Base-by-base conservation (phyloP, 2,113 vertebrate genomes). In the Pipa parva region DNA sequence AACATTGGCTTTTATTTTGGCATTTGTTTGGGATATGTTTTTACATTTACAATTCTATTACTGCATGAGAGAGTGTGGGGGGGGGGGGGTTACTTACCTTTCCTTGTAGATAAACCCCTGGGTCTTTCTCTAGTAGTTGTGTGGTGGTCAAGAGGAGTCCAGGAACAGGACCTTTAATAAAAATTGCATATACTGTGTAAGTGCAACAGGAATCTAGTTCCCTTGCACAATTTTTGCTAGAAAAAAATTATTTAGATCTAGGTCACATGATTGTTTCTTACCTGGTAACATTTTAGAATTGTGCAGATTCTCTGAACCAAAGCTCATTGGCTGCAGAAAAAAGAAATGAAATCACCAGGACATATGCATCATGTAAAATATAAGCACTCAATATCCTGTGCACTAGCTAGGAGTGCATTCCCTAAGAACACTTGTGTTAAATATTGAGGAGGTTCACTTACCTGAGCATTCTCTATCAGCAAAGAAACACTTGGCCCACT, bases 381-480 rank as follows among this genome's bases (percentile, higher is more conserved):
- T n/a, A n/a, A n/a, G n/a, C n/a, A n/a, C n/a, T n/a, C n/a, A n/a
- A n/a, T n/a, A n/a, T n/a, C n/a, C n/a, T n/a, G n/a, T n/a, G n/a
- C n/a, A n/a, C n/a, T n/a, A n/a, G n/a, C n/a, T n/a, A n/a, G n/a
- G n/a, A n/a, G n/a, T n/a, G n/a, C n/a, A n/a, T n/a, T n/a, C n/a
- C n/a, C n/a, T n/a, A n/a, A n/a, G n/a, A n/a, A n/a, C n/a, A n/a
- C n/a, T n/a, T n/a, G n/a, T n/a, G n/a, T n/a, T n/a, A n/a, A n/a
- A n/a, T n/a, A n/a, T n/a, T n/a, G n/a, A n/a, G n/a, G n/a, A n/a
- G n/a, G n/a, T n/a, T n/a, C n/a, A n/a, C 58, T n/a, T 85, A 91
- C 90, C 88, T 88, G 86, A 57, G 78, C 60, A 0, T 86, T 89
- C 76, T 91, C 87, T 0, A 78, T 88, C 79, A 81, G 81, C 75